Base-by-base conservation (phyloP, 2,888 invertebrate species). In the Halocaridina rubra region DNA sequence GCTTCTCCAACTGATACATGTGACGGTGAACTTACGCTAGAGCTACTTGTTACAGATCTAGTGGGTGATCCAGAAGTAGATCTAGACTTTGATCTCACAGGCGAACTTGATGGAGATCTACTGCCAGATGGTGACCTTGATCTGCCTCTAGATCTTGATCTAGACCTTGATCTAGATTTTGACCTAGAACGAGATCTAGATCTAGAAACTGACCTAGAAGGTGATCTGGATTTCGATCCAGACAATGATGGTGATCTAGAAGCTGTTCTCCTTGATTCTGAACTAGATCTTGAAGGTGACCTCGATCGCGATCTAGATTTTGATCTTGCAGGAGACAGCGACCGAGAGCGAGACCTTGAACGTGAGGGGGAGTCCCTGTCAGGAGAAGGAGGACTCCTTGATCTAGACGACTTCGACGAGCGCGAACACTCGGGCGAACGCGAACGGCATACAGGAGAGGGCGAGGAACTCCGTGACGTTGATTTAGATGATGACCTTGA, bases 401-500 rank as follows among this genome's bases (percentile, higher is more conserved):
- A 67, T 5, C 72, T 72, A 24, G 71, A 71, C 30, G 80, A 72
- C 32, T 67, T 67, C 19, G 67, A 79, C n/a, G 78, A 78, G 10
- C 67, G n/a, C 16, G 80, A 80, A 32, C 57, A 61, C 0, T 64
- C 46, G 2, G 76, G 75, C 16, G 81, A 81, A 27, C 69, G 76
- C 1, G 82, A 82, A n/a, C 82, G 46, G 8, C 77, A 82, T 19
- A 53, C 19, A 24, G 79, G 79, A 39, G 79, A 79, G 27, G 76
- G 75, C 19, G 81, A 81, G 30, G 19, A 53, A 29, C 79, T 79
- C 3, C 76, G 46, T 19, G 81, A 81, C 30, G 82, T 71, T 16
- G 82, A 81, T 22, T 76, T 81, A 1, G 81, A 81, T 27, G 80
- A 80, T 30, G 80, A 80, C 32, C 80, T 53, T n/a, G 81, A 76